Evolutionary conservation across 2,113 vertebrate species (phyloP).

Genomic region (Lichenostomus cassidix): DNA sequence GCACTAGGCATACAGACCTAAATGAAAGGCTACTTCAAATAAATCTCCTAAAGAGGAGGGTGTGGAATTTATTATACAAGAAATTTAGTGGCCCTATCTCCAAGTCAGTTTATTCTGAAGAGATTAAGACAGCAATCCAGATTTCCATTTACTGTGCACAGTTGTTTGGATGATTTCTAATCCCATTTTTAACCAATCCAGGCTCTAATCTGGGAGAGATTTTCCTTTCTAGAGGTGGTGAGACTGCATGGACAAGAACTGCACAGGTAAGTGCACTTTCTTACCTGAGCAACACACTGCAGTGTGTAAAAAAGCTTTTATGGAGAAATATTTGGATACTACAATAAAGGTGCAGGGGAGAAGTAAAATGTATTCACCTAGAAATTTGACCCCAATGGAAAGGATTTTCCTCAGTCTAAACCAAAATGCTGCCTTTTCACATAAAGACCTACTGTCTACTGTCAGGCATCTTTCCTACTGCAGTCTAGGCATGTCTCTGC

Average conservation of each 20-base stretch:
- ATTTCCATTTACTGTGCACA: not conserved
- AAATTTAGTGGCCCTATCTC: not conserved
- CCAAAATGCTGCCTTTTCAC: not conserved
- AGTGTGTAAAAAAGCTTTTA: not conserved
- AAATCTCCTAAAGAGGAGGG: not conserved
- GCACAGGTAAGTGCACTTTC: not conserved
- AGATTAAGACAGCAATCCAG: not conserved
- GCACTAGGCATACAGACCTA: not conserved
- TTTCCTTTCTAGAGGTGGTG: not conserved
- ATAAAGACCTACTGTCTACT: not conserved
- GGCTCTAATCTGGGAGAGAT: not conserved
- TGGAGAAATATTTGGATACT: not conserved
- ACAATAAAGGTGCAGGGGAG: not conserved
- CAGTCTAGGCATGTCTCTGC: not conserved
- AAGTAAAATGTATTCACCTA: not conserved
- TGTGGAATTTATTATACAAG: not conserved
- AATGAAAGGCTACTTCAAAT: not conserved
- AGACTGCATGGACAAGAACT: not conserved
- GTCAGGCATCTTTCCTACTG: not conserved
- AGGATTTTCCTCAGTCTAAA: not conserved
- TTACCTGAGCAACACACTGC: not conserved
- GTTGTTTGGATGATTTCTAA: not conserved
- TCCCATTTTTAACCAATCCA: not conserved
- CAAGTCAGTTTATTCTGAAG: not conserved
- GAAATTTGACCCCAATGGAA: not conserved